Evolutionary conservation across 2,888 invertebrate species (phyloP).

Genomic region (Heliconius sara): DNA sequence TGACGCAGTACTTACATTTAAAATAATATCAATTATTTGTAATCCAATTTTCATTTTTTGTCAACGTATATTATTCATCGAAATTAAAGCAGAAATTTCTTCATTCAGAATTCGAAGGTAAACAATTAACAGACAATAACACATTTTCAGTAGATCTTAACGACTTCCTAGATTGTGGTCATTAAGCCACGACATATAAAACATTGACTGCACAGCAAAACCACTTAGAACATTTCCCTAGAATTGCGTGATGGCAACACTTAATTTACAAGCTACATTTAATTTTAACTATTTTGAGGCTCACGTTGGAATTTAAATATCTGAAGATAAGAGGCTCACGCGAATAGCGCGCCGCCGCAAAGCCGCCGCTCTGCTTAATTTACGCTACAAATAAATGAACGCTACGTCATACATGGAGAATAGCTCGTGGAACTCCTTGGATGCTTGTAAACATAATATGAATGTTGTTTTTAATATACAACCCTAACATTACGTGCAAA

Average conservation of each 20-base stretch:
- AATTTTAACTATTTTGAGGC: conserved; percentile 65
- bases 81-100: neutral
- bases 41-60: neutral
- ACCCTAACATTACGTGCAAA: neutral
- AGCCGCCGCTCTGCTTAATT: conserved; percentile 64
- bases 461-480: conserved; percentile 13
- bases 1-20: conserved; percentile 25
- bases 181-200: conserved; percentile 66
- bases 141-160: conserved; percentile 38
- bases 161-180: conserved; percentile 54
- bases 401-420: conserved; percentile 25
- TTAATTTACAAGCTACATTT: conserved; percentile 75
- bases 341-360: conserved; percentile 66
- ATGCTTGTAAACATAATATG: conserved; percentile 10
- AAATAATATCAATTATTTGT: conserved; percentile 20
- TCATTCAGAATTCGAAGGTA: neutral
- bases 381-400: conserved; percentile 67
- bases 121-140: conserved; percentile 37
- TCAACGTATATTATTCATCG: neutral
- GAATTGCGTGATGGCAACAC: conserved; percentile 83
- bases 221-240: conserved; percentile 79
- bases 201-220: conserved; percentile 69
- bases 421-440: conserved; percentile 8
- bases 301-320: conserved; percentile 62
- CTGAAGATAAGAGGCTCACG: conserved; percentile 81